These are phyloP conservation scores for Lordiphosa mommai DNA, from an alignment of 1,140 invertebrate species.

Conservation along the genomic window DNA sequence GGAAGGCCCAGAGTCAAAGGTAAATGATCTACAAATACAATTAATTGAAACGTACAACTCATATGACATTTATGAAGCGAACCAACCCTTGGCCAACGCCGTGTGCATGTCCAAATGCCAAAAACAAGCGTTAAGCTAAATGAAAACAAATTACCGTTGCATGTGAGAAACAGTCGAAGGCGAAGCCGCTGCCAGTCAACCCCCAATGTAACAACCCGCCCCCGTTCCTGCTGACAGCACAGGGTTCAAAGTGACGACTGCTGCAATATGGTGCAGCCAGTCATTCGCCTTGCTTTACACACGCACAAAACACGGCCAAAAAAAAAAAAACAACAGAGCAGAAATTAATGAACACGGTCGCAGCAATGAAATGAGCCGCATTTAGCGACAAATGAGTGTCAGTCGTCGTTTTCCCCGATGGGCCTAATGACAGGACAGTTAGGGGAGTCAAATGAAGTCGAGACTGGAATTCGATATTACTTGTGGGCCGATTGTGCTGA, in stretches of 20 bases:
- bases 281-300: conserved; percentile 32
- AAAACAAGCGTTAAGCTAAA: conserved; percentile 77
- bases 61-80: conserved; percentile 74
- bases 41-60: conserved; percentile 70
- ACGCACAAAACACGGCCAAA: conserved; percentile 11
- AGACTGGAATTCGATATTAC: conserved; percentile 67
- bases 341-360: conserved; percentile 35
- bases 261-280: conserved; percentile 55
- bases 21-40: conserved; percentile 57
- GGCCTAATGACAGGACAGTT: conserved; percentile 59
- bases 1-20: conserved; percentile 27
- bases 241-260: conserved; percentile 21
- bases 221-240: conserved; percentile 4
- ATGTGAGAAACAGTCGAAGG: conserved; percentile 46
- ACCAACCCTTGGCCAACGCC: conserved; percentile 30
- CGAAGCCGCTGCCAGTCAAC: conserved; percentile 10
- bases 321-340: neutral
- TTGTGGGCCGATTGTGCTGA: conserved; percentile 6
- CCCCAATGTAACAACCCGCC: conserved; percentile 17
- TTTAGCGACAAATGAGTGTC: conserved; percentile 21
- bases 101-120: conserved; percentile 75
- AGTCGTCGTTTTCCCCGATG: neutral
- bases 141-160: conserved; percentile 78
- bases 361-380: conserved; percentile 38
- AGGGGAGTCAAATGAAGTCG: conserved; percentile 61